Evolutionary conservation across 2,797 vertebrate genomes (phyloP), one percentile per base, ranked within the genome.

Genomic region (Iguana delicatissima): DNA sequence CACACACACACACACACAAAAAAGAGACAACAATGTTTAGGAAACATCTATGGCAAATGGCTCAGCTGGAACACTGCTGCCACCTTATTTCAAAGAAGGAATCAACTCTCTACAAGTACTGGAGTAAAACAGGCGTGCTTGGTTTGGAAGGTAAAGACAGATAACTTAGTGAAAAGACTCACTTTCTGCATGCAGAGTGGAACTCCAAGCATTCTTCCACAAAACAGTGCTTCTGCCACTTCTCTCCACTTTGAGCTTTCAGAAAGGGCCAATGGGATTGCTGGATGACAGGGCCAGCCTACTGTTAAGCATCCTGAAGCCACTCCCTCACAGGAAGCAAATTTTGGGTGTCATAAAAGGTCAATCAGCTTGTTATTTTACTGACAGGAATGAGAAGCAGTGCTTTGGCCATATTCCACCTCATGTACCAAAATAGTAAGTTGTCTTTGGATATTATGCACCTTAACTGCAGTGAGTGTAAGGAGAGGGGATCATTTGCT

Each of bases 11-110:
- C 20, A 79, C 55, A 84, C 0, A 69, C 64, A 73, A 0, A 46
- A 42, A 77, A 91, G 55, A 62, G 35, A 80, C 12, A 72, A 16
- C 69, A 59, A 91, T 64, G 87, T 0, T 74, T 1, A 79, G 84
- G 76, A 73, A 35, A 59, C 10, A 59, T 77, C 84, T 90, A 24
- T 10, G 55, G 46, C 73, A 77, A 52, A 87, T 3, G 20, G 83
- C 24, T 55, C 10, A 0, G 42, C 73, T 22, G 92, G 18, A 92
- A 94, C 89, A 62, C 83, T 88, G 90, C 91, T 90, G 91, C 91
- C 91, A 94, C 88, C 94, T 38, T 57, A 84, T 85, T 91, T 95
- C 91, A 89, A 92, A 89, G 0, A 59, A 69, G 32, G 67, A 86
- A 76, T 76, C 24, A 24, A 38, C 32, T 42, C 35, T 42, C 32